phyloP scores from a whole-genome alignment of 2,113 vertebrate species.

The Nematolebias whitei region DNA sequence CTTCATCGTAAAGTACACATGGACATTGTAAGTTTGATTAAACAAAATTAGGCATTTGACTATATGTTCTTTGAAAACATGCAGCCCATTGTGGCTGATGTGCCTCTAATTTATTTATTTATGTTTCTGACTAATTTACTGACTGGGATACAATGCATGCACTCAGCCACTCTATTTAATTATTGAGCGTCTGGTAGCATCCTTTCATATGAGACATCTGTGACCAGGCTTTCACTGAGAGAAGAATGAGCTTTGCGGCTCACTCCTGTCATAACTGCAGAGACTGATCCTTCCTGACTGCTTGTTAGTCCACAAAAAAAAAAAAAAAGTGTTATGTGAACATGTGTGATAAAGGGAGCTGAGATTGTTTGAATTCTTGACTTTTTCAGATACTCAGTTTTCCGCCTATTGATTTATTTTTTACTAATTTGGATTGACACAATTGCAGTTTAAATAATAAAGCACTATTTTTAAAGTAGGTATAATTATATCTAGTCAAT shows the following conservation, averaged over 20 bases:
- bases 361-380: conserved; percentile 13
- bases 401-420: neutral
- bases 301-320: conserved; percentile 30
- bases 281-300: conserved; percentile 25
- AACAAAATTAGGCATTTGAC: conserved; percentile 40
- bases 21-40: conserved; percentile 14
- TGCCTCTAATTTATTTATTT: conserved; percentile 10
- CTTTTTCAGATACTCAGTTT: conserved; percentile 1
- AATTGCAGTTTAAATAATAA: neutral
- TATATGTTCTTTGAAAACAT: conserved; percentile 28
- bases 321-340: conserved; percentile 10
- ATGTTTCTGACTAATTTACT: conserved; percentile 14
- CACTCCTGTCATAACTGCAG: conserved; percentile 32
- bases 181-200: conserved; percentile 36
- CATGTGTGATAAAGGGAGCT: conserved; percentile 22
- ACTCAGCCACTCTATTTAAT: conserved; percentile 57
- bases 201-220: conserved; percentile 56
- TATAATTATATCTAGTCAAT: neutral
- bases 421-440: neutral
- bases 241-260: conserved; percentile 29
- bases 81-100: conserved; percentile 31
- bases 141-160: conserved; percentile 40
- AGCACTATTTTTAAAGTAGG: neutral
- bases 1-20: conserved; percentile 4
- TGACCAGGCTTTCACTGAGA: conserved; percentile 35